phyloP scores from a whole-genome alignment of 2,113 vertebrate genomes.

The Lamprotornis superbus region DNA sequence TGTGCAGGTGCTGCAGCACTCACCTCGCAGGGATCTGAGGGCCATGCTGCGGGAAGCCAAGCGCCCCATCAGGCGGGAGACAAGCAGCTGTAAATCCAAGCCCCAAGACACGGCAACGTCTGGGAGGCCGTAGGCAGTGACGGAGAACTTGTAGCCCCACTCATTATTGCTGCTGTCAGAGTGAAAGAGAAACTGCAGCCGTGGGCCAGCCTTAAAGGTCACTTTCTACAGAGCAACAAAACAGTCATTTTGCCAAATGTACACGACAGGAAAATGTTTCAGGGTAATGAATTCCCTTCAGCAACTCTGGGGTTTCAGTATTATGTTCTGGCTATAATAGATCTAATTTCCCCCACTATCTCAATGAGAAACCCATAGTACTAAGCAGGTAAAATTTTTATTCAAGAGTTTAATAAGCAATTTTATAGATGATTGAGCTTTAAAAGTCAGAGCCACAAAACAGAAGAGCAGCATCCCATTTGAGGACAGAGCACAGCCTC shows the following conservation, averaged over 20 bases:
- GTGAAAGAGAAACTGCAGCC: constrained; percentile 98
- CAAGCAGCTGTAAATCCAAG: constrained; percentile 92
- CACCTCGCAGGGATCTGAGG: constrained; percentile 82
- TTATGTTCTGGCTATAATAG: background rate
- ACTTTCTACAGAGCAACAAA: constrained; percentile 86
- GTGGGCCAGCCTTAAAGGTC: constrained; percentile 93
- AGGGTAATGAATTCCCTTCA: constrained; percentile 60
- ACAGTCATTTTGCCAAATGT: constrained; percentile 60
- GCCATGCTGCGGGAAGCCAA: constrained; percentile 91
- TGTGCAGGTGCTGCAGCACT: background rate
- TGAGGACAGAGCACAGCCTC: background rate
- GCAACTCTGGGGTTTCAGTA: constrained; percentile 5
- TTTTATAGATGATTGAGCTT: background rate
- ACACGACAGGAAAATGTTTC: constrained; percentile 34
- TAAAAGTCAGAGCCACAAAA: background rate
- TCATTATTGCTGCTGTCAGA: constrained; percentile 97
- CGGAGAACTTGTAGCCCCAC: constrained; percentile 97
- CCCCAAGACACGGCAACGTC: constrained; percentile 94
- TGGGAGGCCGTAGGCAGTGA: constrained; percentile 89
- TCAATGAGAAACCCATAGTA: background rate
- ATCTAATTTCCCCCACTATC: constrained; percentile 1
- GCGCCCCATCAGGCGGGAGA: constrained; percentile 91
- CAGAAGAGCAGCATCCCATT: background rate
- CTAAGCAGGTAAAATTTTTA: background rate
- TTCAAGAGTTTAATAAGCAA: background rate